Evolutionary conservation across 2,888 invertebrate genomes (phyloP).

Genomic region (Ormyrus rosae): DNA sequence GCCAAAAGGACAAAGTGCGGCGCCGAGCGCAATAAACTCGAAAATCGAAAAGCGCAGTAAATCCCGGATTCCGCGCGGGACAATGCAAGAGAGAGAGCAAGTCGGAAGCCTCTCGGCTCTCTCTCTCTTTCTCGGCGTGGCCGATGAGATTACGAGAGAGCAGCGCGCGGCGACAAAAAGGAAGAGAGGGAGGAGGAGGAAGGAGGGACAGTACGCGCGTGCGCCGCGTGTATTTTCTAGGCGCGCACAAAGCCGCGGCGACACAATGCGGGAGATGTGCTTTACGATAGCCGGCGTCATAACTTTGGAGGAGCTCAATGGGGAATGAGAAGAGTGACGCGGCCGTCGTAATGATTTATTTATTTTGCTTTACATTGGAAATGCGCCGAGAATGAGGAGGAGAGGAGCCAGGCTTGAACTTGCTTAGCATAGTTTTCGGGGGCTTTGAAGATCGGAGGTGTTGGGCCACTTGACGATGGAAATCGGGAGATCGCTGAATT

Average conservation of each 20-base stretch:
- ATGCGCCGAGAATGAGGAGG: not conserved
- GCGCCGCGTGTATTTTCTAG: not conserved
- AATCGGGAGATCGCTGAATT: too few relatives aligned
- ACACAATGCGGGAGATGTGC: constrained; percentile 44
- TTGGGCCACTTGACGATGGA: not conserved
- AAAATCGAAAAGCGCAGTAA: constrained; percentile 70
- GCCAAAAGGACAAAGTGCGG: not conserved
- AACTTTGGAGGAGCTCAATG: constrained; percentile 39
- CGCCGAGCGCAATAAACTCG: constrained; percentile 60
- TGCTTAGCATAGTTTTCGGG: not conserved
- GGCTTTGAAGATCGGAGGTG: not conserved
- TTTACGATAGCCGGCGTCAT: constrained; percentile 42
- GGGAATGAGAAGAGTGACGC: not conserved
- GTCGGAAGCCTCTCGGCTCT: constrained; percentile 59
- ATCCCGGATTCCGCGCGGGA: constrained; percentile 63
- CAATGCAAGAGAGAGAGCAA: constrained; percentile 57
- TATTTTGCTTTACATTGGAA: constrained; percentile 36
- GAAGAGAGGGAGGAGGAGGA: not conserved
- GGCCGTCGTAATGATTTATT: constrained; percentile 52
- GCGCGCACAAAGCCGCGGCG: constrained; percentile 35
- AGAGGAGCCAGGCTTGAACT: too few relatives aligned
- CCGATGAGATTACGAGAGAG: constrained; percentile 67
- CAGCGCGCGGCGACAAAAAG: constrained; percentile 24
- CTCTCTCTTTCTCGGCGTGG: constrained; percentile 60
- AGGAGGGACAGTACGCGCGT: not conserved